Conservation (phyloP, 2,113 vertebrate genomes). For the Epinephelus fuscoguttatus region DNA sequence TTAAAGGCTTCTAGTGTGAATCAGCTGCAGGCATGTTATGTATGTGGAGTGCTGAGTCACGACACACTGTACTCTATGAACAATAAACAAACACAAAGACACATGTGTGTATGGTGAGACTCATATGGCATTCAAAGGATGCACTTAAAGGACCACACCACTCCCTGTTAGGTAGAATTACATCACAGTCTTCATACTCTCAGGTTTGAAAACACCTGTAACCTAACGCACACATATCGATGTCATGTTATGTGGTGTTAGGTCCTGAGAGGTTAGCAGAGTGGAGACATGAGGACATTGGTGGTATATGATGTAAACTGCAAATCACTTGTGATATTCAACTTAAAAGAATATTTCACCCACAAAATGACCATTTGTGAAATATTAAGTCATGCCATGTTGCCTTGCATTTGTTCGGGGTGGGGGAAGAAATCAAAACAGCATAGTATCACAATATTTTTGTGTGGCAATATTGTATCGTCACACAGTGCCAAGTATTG, state of each 20-base stretch:
- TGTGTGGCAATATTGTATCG: no score
- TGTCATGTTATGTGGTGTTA: neutral
- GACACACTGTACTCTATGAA: neutral
- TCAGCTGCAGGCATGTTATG: neutral
- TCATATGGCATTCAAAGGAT: slow-evolving; percentile 5
- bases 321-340: neutral
- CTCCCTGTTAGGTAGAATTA: slow-evolving; percentile 38
- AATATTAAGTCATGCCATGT: no score
- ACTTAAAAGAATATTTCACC: no score
- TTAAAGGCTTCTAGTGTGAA: neutral
- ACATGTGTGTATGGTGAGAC: neutral
- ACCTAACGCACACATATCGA: neutral
- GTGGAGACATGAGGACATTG: neutral
- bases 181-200: slow-evolving; percentile 5
- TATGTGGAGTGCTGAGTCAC: neutral
- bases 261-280: neutral
- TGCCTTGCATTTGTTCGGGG: no score
- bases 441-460: no score
- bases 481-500: no score
- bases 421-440: no score
- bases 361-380: no score
- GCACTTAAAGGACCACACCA: neutral
- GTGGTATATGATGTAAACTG: neutral
- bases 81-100: slow-evolving; percentile 8
- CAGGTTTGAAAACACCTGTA: slow-evolving; percentile 16